A percentile compares a stretch with the other conserved stretches of the same genome.
phyloP scores from a whole-genome alignment of 1,140 invertebrate species.

The Drosophila ohnishii region DNA sequence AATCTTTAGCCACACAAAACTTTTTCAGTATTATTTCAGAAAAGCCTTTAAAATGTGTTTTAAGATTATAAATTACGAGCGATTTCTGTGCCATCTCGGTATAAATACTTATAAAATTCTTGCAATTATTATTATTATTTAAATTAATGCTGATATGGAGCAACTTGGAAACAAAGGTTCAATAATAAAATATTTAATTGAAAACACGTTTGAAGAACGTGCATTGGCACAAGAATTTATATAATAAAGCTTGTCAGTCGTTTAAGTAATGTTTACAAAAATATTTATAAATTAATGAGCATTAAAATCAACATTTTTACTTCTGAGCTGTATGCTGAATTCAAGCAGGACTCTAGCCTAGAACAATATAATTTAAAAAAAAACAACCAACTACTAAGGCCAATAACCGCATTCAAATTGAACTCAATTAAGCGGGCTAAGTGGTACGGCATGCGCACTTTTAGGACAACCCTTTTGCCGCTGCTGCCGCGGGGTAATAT shows the following conservation, averaged over 20 bases:
- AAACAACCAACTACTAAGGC: constrained; percentile 13
- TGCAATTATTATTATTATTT: too few relatives aligned
- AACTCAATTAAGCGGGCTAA: constrained; percentile 19
- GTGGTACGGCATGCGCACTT: constrained; percentile 23
- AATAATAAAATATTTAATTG: neutral
- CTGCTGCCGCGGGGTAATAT: constrained; percentile 11
- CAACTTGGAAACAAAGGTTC: neutral
- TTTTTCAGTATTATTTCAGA: neutral
- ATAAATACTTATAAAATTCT: neutral
- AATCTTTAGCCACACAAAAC: neutral
- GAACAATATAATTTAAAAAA: constrained; percentile 5
- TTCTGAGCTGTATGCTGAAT: neutral
- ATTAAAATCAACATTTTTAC: neutral
- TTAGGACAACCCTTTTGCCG: constrained; percentile 60
- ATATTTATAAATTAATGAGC: neutral
- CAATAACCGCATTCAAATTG: constrained; percentile 39
- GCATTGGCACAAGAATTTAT: neutral
- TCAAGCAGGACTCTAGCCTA: neutral
- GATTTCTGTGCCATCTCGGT: too few relatives aligned
- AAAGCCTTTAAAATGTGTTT: too few relatives aligned
- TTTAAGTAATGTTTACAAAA: neutral
- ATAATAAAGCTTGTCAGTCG: too few relatives aligned
- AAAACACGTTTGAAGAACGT: constrained; percentile 4
- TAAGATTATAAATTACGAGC: neutral
- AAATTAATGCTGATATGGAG: neutral